Percentiles rank a stretch among this genome's conserved stretches.
Conservation (phyloP, 2,888 invertebrate genomes). For the Standfussiana lucernea region DNA sequence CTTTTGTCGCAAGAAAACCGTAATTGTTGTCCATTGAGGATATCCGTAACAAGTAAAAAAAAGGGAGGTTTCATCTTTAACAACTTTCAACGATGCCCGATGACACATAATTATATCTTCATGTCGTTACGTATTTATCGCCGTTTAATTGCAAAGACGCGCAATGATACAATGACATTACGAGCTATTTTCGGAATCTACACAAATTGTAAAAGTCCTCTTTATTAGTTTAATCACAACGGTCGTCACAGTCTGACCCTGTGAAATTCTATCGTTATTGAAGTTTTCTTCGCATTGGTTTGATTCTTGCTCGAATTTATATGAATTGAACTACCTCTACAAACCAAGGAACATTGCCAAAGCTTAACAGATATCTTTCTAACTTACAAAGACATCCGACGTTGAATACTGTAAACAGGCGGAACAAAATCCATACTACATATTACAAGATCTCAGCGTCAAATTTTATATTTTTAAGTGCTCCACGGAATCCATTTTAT, state of each 20-base stretch:
- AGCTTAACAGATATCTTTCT: background rate
- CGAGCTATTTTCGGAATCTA: background rate
- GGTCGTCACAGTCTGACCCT: background rate
- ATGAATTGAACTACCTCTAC: too few relatives aligned
- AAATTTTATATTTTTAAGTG: constrained; percentile 25
- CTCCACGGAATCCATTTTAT: constrained; percentile 42
- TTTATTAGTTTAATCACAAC: background rate
- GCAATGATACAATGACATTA: background rate
- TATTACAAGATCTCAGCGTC: background rate
- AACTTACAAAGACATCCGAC: background rate
- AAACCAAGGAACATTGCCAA: background rate
- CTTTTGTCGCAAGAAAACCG: too few relatives aligned
- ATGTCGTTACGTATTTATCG: too few relatives aligned
- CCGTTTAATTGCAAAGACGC: background rate
- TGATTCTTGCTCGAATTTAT: background rate
- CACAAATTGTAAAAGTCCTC: background rate
- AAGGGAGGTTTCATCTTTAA: too few relatives aligned
- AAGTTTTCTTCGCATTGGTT: background rate
- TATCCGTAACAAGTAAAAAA: too few relatives aligned
- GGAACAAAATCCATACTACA: constrained; percentile 3
- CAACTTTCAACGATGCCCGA: too few relatives aligned
- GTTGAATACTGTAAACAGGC: background rate
- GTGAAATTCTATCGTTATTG: background rate
- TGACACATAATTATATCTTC: too few relatives aligned
- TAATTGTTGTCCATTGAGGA: too few relatives aligned